A percentile compares a stretch with the other conserved stretches of the same genome.
Conservation (phyloP, 2,888 invertebrate species). For the Cheilosia impressa region DNA sequence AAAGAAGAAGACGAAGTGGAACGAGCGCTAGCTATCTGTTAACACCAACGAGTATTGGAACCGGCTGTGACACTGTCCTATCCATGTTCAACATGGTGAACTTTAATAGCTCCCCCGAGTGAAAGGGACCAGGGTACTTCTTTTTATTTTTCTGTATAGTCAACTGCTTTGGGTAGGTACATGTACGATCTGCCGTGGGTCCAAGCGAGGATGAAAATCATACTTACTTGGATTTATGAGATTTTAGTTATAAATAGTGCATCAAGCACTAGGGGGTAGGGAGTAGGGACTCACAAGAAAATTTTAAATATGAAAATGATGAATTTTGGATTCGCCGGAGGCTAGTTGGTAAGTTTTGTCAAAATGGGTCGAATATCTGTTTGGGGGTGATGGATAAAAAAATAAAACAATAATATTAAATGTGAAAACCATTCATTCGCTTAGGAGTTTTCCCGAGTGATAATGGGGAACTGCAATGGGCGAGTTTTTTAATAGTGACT, state of each 20-base stretch:
- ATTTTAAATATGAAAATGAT: conserved; percentile 21
- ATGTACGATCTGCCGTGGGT: conserved; percentile 3
- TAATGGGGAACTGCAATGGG: too few species aligned
- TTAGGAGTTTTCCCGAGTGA: too few species aligned
- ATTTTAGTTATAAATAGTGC: conserved; percentile 30
- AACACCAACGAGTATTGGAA: conserved; percentile 30
- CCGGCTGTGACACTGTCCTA: conserved; percentile 28
- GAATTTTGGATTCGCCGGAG: conserved; percentile 22
- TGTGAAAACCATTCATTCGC: neutral
- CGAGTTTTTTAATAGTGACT: too few species aligned
- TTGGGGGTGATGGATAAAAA: conserved; percentile 7
- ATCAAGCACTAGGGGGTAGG: conserved; percentile 5
- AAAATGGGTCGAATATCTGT: conserved; percentile 12
- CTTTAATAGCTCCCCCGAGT: conserved; percentile 40
- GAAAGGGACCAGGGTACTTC: neutral
- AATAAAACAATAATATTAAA: conserved; percentile 30
- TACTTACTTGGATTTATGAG: conserved; percentile 56
- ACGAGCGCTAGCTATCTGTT: conserved; percentile 28
- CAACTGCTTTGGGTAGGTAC: conserved; percentile 16
- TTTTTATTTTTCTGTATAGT: conserved; percentile 1
- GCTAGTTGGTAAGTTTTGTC: conserved; percentile 23
- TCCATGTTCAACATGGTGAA: conserved; percentile 42
- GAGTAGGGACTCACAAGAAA: neutral
- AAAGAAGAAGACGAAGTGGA: neutral
- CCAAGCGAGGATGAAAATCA: conserved; percentile 42